Evolutionary conservation across 2,113 vertebrate species (phyloP), one percentile per base, ranked within the genome.

Genomic region (Elanus axillaris): DNA sequence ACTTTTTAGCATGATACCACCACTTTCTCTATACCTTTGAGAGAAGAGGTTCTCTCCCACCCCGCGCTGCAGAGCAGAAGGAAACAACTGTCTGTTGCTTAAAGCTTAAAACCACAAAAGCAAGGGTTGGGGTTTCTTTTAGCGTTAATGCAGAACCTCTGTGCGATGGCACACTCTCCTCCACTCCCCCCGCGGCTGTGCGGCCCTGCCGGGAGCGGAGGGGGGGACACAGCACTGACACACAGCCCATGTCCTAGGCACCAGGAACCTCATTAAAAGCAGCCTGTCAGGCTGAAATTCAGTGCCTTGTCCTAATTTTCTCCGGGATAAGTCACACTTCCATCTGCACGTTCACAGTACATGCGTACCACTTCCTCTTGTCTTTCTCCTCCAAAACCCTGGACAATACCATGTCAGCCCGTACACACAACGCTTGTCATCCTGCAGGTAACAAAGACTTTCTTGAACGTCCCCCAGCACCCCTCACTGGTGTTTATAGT

Each of bases 341-440:
- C 71, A 67, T 34, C 62, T 47, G 4, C 7, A 6, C 2, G 10
- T 7, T 40, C 48, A 47, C 25, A 50, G 40, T 4, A n/a, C 26
- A 6, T 0, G 2, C 66, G 38, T 16, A 22, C 43, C 34, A 8
- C 64, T 91, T 87, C 66, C 73, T 75, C 43, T 60, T 29, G 29
- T 15, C 73, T 11, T 59, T 48, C 52, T 58, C 52, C 69, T 40
- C 52, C 18, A 6, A 59, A 73, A 9, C 20, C 26, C 52, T 4
- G 20, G 64, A 26, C 13, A 43, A 1, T 2, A 16, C 8, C 40
- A 3, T 3, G 9, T 31, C 38, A 47, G 66, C 62, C 71, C 3
- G 1, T 4, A 7, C 60, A 11, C 22, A 3, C 42, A 10, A 36
- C 0, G 0, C 67, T 56, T 34, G 18, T 6, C 1, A 0, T 67